These are phyloP conservation scores for Elysia chlorotica DNA, from an alignment of 1,140 invertebrate species.

Conservation along the genomic window DNA sequence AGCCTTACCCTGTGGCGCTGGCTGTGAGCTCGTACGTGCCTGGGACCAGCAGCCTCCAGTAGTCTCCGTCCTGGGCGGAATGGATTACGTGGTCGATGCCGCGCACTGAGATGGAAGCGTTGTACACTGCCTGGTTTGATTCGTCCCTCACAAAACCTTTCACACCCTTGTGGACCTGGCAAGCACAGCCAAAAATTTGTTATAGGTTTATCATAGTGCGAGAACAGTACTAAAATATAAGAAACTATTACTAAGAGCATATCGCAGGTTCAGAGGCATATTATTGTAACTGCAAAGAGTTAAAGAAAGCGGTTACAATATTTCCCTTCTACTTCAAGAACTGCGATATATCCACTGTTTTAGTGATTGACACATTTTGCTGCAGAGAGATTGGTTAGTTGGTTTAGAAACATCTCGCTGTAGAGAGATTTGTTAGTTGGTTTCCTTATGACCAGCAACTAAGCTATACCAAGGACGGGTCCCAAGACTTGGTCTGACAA, in stretches of 20 bases:
- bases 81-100: conserved; percentile 57
- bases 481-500: no score
- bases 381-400: no score
- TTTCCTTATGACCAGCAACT: no score
- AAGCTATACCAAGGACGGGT: no score
- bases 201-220: not conserved
- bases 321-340: not conserved
- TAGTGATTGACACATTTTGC: not conserved
- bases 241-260: not conserved
- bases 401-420: no score
- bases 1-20: conserved; percentile 73
- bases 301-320: not conserved
- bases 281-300: no score
- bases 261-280: no score
- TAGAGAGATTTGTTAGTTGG: no score
- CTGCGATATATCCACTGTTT: not conserved
- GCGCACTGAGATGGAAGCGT: conserved; percentile 77
- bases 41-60: conserved; percentile 87
- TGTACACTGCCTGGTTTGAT: conserved; percentile 70
- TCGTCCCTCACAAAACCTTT: conserved; percentile 85
- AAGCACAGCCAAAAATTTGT: conserved; percentile 1
- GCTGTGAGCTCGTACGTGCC: conserved; percentile 86
- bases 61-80: conserved; percentile 81
- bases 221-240: not conserved
- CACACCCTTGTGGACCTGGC: conserved; percentile 80